Evolutionary conservation across 2,888 invertebrate genomes (phyloP), one percentile per base, ranked within the genome.

Genomic region (Polyommatus icarus): DNA sequence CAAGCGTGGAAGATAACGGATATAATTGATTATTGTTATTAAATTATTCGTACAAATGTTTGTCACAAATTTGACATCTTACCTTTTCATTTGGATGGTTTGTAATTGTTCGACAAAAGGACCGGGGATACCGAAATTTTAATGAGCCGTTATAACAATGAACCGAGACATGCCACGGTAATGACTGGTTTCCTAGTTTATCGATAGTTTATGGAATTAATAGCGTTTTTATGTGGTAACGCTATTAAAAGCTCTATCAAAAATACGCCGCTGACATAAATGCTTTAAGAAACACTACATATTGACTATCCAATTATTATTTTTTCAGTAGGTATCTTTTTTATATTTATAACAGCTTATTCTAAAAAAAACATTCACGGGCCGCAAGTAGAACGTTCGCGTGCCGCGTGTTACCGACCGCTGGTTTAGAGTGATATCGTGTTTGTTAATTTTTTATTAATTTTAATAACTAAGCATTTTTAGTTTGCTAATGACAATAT

Each of bases 81-180:
- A 18, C 29, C 67, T 67, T 67, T 67, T 67, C 67, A 29, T 29
- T 67, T 67, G 29, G 29, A 29, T 67, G 67, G 67, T 67, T 67
- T 15, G 4, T 67, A 29, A 67, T 67, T 29, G 67, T 15, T 29
- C 29, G 20, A 29, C 29, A 67, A 67, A 29, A 12, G 29, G 12
- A 67, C 4, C 61, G 67, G 5, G 4, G 67, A 67, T 67, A 32
- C 18, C 29, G 1, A 29, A 29, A 67, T 67, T 67, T 67, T 67
- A 67, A 67, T 32, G 20, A 29, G 5, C 29, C 67, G 29, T 29
- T 67, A 32, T 29, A 32, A 29, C 15, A 29, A 29, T 15, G 29
- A 67, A 67, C 18, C 32, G 29, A 67, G 29, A 61, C 61, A 61
- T 61, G 24, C 24, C 24, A n/a, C n/a, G 6, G 20, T 59, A 18